A percentile compares a stretch with the other conserved stretches of the same genome.
Evolutionary conservation across 2,888 invertebrate genomes (phyloP).

Genomic region (Mesorhabditis spiculigera): DNA sequence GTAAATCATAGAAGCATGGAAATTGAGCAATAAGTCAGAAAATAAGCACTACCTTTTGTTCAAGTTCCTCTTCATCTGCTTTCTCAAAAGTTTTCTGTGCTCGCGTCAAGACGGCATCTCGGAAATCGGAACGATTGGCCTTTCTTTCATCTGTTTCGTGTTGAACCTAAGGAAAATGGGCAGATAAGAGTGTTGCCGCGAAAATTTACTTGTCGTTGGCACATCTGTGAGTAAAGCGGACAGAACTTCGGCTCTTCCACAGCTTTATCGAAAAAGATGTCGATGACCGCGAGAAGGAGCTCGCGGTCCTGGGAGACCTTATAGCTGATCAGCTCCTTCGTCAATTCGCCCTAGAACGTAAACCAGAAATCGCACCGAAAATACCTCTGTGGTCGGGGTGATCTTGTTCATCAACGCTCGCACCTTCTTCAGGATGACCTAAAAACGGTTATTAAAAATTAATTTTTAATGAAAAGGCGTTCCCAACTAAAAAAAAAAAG

Average conservation of each 20-base stretch:
- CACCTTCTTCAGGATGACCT: constrained; percentile 35
- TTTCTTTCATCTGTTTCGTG: neutral
- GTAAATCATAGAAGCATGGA: neutral
- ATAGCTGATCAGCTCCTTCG: constrained; percentile 31
- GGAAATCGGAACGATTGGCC: constrained; percentile 23
- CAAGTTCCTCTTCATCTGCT: constrained; percentile 19
- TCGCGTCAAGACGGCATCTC: constrained; percentile 30
- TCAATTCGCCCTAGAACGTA: constrained; percentile 23
- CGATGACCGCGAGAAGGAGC: constrained; percentile 24
- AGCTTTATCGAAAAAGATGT: constrained; percentile 43
- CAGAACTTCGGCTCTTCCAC: constrained; percentile 47
- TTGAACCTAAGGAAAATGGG: neutral
- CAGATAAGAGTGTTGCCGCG: neutral
- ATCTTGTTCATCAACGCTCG: constrained; percentile 50
- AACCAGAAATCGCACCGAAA: neutral
- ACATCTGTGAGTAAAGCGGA: constrained; percentile 35
- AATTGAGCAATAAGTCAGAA: neutral
- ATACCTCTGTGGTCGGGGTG: constrained; percentile 37
- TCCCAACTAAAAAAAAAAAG: too few species aligned
- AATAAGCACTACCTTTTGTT: constrained; percentile 13
- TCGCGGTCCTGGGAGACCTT: constrained; percentile 24
- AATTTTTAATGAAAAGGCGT: neutral
- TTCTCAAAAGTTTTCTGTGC: constrained; percentile 33
- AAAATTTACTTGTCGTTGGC: constrained; percentile 22
- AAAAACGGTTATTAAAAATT: constrained; percentile 6